These are phyloP conservation scores for Platynereis dumerilii DNA, from an alignment of 2,888 invertebrate species.

Conservation along the genomic window DNA sequence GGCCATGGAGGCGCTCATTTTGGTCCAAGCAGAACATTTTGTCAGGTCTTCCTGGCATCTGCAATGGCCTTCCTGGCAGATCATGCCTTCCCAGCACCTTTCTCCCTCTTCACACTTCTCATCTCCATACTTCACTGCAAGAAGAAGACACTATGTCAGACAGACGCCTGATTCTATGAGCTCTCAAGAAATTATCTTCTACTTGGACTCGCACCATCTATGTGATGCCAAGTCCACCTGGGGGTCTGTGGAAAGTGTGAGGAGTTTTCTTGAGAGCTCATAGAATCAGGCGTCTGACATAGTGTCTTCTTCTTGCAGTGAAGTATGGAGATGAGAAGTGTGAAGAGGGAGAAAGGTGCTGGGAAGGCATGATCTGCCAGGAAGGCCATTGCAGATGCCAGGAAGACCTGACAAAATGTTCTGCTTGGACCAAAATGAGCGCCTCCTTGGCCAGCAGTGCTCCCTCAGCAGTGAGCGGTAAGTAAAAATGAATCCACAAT, in stretches of 20 bases:
- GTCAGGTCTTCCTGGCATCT: slow-evolving; percentile 30
- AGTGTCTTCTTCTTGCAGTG: slow-evolving; percentile 18
- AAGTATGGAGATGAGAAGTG: slow-evolving; percentile 28
- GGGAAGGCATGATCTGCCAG: slow-evolving; percentile 29
- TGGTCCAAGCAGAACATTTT: slow-evolving; percentile 29
- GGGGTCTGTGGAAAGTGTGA: no score
- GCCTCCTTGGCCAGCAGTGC: slow-evolving; percentile 31
- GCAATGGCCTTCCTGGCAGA: slow-evolving; percentile 27
- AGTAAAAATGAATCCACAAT: no score
- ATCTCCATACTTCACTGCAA: slow-evolving; percentile 27
- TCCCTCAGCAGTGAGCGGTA: slow-evolving; percentile 14
- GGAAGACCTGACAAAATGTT: slow-evolving; percentile 27
- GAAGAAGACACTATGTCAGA: background rate
- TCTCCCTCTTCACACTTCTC: slow-evolving; percentile 23
- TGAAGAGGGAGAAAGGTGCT: slow-evolving; percentile 21
- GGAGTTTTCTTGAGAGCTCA: no score
- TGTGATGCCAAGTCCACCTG: no score
- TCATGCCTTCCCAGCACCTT: slow-evolving; percentile 28
- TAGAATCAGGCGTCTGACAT: no score
- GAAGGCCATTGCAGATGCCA: slow-evolving; percentile 29
- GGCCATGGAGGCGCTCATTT: slow-evolving; percentile 26
- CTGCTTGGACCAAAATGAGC: slow-evolving; percentile 28
- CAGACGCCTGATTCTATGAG: no score
- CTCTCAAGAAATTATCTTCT: no score
- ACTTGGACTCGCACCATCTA: no score